Evolutionary conservation across 2,797 vertebrate genomes (phyloP), one percentile per base, ranked within the genome.

Genomic region (Lacerta agilis): DNA sequence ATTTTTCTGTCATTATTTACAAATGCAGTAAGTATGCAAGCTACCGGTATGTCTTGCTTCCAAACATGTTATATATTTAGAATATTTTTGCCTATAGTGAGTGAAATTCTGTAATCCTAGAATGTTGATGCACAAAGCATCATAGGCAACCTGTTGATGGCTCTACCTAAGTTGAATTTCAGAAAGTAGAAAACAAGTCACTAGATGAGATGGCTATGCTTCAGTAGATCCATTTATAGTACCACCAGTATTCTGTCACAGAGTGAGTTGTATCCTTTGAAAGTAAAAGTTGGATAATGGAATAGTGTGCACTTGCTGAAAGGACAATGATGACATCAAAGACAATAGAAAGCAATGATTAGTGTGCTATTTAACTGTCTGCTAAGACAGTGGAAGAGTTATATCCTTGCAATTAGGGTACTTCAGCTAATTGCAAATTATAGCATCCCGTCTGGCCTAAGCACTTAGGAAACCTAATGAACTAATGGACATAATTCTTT

Each of bases 281-380:
- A 72, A 90, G 83, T 85, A 89, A 90, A 93, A 92, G 87, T 77
- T 81, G 64, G 36, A 49, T 82, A 82, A 82, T 82, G 2, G 75
- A 41, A 13, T 86, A 86, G 82, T 82, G 36, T 75, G 49, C 18
- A 79, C 45, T 93, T 91, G 81, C 4, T 90, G 81, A 87, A 88
- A 92, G 93, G 79, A 86, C 89, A 85, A 41, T 87, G 86, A 66
- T 89, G 85, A 79, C 87, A 82, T 75, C 86, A 79, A 83, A 92
- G 86, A 79, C 88, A 55, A 89, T 79, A 61, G 78, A 83, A 64
- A 2, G 1, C 83, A 88, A 87, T 78, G 66, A 49, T 77, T 91
- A 0, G 83, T 89, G 90, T 41, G 1, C 33, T 83, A 55, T 79
- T 79, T 83, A 73, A 87, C 85, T 81, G 83, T 33, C 84, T 45